Evolutionary conservation across 2,113 vertebrate genomes (phyloP).

Genomic region (Apteryx mantelli): DNA sequence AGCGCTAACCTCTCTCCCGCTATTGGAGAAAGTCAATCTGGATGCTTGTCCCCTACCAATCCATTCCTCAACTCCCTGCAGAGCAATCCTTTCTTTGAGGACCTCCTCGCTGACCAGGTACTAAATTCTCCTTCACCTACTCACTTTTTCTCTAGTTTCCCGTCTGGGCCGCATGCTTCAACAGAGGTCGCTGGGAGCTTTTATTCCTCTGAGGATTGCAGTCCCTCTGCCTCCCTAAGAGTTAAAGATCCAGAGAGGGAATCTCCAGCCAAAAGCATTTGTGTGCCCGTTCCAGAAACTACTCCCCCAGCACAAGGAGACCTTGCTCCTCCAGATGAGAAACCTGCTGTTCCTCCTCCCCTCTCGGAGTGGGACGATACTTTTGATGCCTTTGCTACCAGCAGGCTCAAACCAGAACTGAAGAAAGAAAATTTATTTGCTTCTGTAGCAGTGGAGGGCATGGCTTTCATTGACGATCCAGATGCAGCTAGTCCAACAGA

Average conservation of each 20-base stretch:
- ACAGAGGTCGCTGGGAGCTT: constrained; percentile 72
- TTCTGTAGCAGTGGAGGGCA: constrained; percentile 36
- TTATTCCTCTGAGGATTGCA: constrained; percentile 54
- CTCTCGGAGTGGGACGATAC: constrained; percentile 84
- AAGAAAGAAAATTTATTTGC: constrained; percentile 27
- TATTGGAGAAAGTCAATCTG: constrained; percentile 67
- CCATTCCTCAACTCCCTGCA: constrained; percentile 87
- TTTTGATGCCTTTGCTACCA: constrained; percentile 86
- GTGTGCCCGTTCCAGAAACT: constrained; percentile 72
- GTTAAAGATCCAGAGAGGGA: constrained; percentile 65
- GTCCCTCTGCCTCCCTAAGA: constrained; percentile 55
- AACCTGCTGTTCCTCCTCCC: constrained; percentile 27
- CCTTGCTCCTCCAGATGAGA: constrained; percentile 23
- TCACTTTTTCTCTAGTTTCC: constrained; percentile 90
- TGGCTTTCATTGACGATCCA: neutral
- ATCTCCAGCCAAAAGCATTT: neutral
- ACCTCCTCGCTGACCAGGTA: constrained; percentile 80
- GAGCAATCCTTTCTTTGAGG: constrained; percentile 90
- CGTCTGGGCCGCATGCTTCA: constrained; percentile 74
- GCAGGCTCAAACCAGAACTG: constrained; percentile 79
- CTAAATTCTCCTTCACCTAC: constrained; percentile 86
- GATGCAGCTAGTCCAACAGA: neutral
- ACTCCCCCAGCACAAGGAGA: constrained; percentile 62
- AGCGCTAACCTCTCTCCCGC: constrained; percentile 73
- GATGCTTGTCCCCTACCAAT: constrained; percentile 82